Evolutionary conservation across 2,888 invertebrate species (phyloP), one percentile per base, ranked within the genome.

Genomic region (Drosophila kanekoi): DNA sequence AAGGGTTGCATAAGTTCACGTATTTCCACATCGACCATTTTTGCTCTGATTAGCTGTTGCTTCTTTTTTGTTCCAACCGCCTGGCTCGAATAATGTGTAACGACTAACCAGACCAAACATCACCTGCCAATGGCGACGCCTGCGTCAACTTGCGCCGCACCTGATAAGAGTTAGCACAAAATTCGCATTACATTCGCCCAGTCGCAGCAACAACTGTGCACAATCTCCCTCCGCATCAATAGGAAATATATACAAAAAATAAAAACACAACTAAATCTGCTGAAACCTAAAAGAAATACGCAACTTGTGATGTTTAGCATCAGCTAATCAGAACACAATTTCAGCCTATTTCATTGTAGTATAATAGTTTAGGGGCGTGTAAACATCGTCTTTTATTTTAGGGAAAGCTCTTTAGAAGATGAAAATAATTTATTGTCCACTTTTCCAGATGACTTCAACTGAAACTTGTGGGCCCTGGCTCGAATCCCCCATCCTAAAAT

Each of bases 1-100:
- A 98, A 94, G 81, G 96, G 95, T 92, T 96, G 88, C 79, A 92
- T 88, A 54, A 91, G 86, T 51, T 86, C 79, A 60, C 86, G 82
- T 43, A 90, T 62, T 44, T 80, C 72, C 38, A 72, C 77, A 77
- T 90, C 89, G 63, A 89, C 72, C 87, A 89, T 91, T 44, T 71
- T 67, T 51, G 9, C 2, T 23, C 16, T 41, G 18, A 1, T 6
- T 32, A 60, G 48, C n/a, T 38, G 9, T 40, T 62, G 37, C 37
- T 45, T 40, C 33, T 53, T 51, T n/a, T 51, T 48, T 38, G 33
- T 20, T 59, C 38, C 54, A 72, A 81, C 84, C 67, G 81, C 47
- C 61, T 74, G 61, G 57, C 49, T 77, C 68, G 72, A 78, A 62
- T 57, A 59, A 72, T 72, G 82, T 87, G 87, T 73, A 79, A 73